Evolutionary conservation across 30 jellyfish, hydroid and myxozoan genomes (phyloP), one percentile per base, ranked within the genome.

Genomic region (Hydractinia echinata): DNA sequence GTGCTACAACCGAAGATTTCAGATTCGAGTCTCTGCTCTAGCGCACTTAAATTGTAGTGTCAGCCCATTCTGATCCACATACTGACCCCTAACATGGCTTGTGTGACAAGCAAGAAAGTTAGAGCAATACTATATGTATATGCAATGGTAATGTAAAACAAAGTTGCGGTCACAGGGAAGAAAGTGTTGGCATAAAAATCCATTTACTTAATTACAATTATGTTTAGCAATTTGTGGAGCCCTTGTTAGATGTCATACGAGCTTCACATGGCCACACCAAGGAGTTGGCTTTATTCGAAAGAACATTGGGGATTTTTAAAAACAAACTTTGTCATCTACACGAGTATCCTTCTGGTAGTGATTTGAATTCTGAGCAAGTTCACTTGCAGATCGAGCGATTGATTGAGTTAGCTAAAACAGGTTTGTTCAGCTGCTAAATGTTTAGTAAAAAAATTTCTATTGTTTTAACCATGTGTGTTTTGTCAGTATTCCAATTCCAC

Each of bases 311-410:
- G 15, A 69, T 93, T 14, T 68, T 83, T 82, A 87, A 84, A 53
- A 88, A 84, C 76, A 83, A 82, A 70, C 81, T 93, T 50, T 93
- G 99, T 55, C 94, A 82, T 44, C 49, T 92, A 16, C 88, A 93
- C 15, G 96, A 74, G 88, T 53, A 74, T 76, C 96, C 96, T 7
- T 54, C 76, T 55, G 86, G 86, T 16, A 67, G 58, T 2, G 94
- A 80, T 54, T 74, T 89, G 15, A 83, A 83, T 76, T 61, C 76
- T 51, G 92, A 77, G n/a, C 76, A 70, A 30, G 76, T 62, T 4
- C 95, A 84, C 66, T 62, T 21, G 51, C 74, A 60, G 58, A 85
- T 89, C 48, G 97, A 81, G 49, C 64, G 88, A 13, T 79, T 89
- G 53, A 44, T 89, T 10, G 54, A 51, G 58, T 21, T 77, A 6